Evolutionary conservation across 2,888 invertebrate genomes (phyloP).

Genomic region (Eurytoma californica): DNA sequence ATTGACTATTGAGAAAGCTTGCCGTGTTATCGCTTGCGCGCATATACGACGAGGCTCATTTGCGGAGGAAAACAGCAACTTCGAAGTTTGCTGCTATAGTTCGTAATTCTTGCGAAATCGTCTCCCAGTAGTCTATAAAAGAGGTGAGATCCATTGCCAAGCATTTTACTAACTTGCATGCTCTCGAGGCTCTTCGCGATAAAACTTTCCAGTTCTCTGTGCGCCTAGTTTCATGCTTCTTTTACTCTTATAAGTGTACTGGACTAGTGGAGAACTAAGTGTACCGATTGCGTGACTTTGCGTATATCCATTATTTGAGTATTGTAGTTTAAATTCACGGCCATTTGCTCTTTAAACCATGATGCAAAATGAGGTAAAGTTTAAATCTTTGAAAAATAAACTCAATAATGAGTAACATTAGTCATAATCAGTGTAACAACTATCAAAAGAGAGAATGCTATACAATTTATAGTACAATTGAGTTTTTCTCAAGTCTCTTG

Average conservation of each 20-base stretch:
- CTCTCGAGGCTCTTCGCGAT: neutral
- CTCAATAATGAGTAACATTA: slow-evolving; percentile 16
- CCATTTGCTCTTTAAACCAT: neutral
- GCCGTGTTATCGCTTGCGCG: slow-evolving; percentile 34
- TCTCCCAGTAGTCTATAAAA: slow-evolving; percentile 29
- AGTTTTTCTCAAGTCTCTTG: neutral
- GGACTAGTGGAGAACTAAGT: too few relatives aligned
- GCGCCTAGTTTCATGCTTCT: neutral
- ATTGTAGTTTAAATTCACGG: neutral
- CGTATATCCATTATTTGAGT: too few relatives aligned
- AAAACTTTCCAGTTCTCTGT: slow-evolving; percentile 17
- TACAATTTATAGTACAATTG: neutral
- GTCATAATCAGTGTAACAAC: slow-evolving; percentile 12
- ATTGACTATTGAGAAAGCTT: slow-evolving; percentile 24
- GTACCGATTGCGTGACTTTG: too few relatives aligned
- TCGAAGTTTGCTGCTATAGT: slow-evolving; percentile 24
- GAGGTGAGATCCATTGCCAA: slow-evolving; percentile 39
- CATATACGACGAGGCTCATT: slow-evolving; percentile 40
- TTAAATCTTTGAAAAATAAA: neutral
- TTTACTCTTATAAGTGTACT: too few relatives aligned
- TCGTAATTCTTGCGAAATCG: slow-evolving; percentile 42
- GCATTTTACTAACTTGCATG: slow-evolving; percentile 21
- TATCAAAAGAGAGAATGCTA: too few relatives aligned
- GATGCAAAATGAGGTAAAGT: slow-evolving; percentile 36
- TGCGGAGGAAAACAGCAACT: slow-evolving; percentile 29